Evolutionary conservation across 2,113 vertebrate species (phyloP).

Genomic region (Pterocles gutturalis): DNA sequence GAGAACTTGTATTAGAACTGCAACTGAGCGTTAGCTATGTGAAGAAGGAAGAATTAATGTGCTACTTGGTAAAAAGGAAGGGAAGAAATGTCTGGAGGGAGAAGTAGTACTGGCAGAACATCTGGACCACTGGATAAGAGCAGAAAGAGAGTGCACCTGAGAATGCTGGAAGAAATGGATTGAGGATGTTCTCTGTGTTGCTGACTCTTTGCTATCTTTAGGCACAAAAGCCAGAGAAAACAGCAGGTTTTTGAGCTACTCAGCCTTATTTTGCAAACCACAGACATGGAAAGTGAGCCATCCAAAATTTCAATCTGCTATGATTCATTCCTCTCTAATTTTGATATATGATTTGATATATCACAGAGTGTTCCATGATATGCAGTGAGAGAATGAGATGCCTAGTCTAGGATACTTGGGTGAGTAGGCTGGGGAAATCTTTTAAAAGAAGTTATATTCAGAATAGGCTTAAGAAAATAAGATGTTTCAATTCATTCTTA

Average conservation of each 20-base stretch:
- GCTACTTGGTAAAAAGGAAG: not conserved
- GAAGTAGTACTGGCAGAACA: not conserved
- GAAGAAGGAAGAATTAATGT: not conserved
- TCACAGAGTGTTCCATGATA: not conserved
- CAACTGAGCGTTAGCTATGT: not conserved
- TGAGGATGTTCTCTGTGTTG: not conserved
- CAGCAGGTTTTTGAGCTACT: not conserved
- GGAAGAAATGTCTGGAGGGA: not conserved
- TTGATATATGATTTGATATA: not conserved
- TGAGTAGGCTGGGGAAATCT: not conserved
- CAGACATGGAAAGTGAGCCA: not conserved
- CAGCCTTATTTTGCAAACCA: not conserved
- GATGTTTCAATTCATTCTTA: not conserved
- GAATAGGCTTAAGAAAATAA: not conserved
- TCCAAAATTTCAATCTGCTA: not conserved
- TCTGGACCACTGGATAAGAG: not conserved
- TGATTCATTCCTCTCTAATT: conserved; percentile 19
- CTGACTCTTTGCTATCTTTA: not conserved
- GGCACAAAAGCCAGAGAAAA: not conserved
- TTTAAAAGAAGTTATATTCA: not conserved
- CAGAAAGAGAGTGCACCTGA: not conserved
- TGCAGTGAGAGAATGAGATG: not conserved
- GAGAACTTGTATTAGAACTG: not conserved
- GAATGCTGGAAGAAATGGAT: not conserved
- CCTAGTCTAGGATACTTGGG: not conserved